A percentile compares a stretch with the other conserved stretches of the same genome.
Conservation (phyloP, 2,113 vertebrate genomes). For the Helogale parvula region DNA sequence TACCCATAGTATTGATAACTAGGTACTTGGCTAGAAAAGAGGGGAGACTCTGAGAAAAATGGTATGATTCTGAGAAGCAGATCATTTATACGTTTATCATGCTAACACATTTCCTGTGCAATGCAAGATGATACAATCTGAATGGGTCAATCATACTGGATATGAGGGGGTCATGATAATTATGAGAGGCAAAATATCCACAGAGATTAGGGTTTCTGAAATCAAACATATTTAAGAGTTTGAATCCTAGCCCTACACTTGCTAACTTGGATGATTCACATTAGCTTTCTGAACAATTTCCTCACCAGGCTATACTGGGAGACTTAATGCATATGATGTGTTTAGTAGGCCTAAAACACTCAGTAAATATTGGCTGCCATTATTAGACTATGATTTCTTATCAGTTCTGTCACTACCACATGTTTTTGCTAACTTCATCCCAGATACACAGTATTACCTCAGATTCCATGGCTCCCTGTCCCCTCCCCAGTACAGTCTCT, state of each 20-base stretch:
- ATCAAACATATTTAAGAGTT: not conserved
- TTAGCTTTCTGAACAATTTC: not conserved
- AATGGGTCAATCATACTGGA: not conserved
- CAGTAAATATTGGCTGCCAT: not conserved
- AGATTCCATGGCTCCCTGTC: not conserved
- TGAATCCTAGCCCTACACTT: not conserved
- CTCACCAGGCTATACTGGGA: not conserved
- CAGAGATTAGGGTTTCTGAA: not conserved
- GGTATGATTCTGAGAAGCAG: not conserved
- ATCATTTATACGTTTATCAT: constrained; percentile 22
- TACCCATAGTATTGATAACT: not conserved
- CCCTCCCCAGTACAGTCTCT: not conserved
- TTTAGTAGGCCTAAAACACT: not conserved
- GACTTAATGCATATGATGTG: not conserved
- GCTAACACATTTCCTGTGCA: not conserved
- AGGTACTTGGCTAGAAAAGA: not conserved
- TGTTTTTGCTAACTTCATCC: not conserved
- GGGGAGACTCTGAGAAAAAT: not conserved
- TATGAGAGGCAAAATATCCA: not conserved
- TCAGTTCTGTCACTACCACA: not conserved
- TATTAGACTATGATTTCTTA: not conserved
- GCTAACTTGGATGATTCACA: not conserved
- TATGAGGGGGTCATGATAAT: not conserved
- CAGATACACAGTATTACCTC: not conserved
- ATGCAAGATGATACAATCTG: not conserved